Conservation (phyloP, 2,888 invertebrate species). For the Rhorus exstirpatorius region DNA sequence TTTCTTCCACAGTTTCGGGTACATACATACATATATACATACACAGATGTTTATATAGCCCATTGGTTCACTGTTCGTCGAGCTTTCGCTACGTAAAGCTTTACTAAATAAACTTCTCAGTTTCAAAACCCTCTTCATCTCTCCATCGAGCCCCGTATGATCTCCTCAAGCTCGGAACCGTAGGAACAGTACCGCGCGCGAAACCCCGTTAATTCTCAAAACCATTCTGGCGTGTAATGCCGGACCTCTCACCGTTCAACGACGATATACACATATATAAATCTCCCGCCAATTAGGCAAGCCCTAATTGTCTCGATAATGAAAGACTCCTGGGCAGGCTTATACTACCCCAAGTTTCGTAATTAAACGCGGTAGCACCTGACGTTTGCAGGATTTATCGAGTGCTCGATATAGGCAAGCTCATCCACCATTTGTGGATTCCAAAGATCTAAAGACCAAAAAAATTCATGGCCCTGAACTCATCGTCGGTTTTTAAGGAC, state of each 20-base stretch:
- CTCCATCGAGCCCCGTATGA: neutral
- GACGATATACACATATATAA: too few relatives aligned
- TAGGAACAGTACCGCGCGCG: neutral
- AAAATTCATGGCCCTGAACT: too few relatives aligned
- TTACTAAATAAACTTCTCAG: neutral
- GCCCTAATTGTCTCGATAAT: constrained; percentile 3
- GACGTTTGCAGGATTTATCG: constrained; percentile 18
- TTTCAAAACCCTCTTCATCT: too few relatives aligned
- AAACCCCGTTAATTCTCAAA: constrained; percentile 10
- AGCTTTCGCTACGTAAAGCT: too few relatives aligned
- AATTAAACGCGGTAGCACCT: constrained; percentile 41
- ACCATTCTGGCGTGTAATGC: constrained; percentile 48
- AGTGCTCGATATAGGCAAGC: constrained; percentile 26
- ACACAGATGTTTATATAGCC: too few relatives aligned
- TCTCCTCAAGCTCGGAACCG: too few relatives aligned
- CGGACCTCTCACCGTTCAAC: neutral
- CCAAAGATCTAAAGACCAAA: too few relatives aligned
- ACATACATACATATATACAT: too few relatives aligned
- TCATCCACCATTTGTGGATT: too few relatives aligned
- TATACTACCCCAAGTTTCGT: constrained; percentile 18
- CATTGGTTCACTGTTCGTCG: too few relatives aligned
- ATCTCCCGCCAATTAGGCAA: constrained; percentile 54
- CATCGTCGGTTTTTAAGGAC: too few relatives aligned
- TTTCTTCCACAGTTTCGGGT: too few relatives aligned
- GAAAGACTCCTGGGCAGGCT: neutral